These are phyloP conservation scores for Morus bassanus DNA, from an alignment of 2,797 vertebrate genomes.

Conservation along the genomic window DNA sequence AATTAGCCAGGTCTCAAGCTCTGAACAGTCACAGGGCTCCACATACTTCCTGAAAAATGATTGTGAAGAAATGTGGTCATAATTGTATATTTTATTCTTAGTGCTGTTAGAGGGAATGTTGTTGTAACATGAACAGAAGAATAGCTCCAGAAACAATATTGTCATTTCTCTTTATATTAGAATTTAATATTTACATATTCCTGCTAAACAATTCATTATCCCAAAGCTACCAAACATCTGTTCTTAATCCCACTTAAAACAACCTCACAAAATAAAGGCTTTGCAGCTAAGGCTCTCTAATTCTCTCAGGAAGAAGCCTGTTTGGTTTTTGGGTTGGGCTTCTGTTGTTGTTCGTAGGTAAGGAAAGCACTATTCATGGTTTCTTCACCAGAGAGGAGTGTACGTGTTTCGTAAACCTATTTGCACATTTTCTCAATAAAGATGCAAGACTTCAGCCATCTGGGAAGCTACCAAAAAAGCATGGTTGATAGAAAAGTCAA, in stretches of 20 bases:
- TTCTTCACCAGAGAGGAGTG: background rate
- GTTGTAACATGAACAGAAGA: background rate
- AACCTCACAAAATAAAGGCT: background rate
- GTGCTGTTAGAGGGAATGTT: background rate
- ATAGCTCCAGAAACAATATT: background rate
- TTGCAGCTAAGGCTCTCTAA: background rate
- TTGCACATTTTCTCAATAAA: background rate
- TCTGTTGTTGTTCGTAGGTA: background rate
- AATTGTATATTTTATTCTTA: background rate
- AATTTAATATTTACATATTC: background rate
- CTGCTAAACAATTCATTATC: background rate
- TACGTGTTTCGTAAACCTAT: background rate
- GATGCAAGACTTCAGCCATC: background rate
- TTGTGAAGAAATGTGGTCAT: background rate
- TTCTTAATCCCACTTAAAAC: conserved; percentile 10
- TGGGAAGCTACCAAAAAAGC: background rate
- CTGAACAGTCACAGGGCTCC: background rate
- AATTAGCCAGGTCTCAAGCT: background rate
- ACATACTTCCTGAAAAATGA: background rate
- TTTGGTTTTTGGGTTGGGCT: background rate
- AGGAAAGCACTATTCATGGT: background rate
- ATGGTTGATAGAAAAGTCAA: background rate
- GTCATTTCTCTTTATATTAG: background rate
- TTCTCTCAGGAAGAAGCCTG: background rate
- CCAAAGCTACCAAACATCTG: background rate